Evolutionary conservation across 2,113 vertebrate species (phyloP).

Genomic region (Pogona vitticeps): DNA sequence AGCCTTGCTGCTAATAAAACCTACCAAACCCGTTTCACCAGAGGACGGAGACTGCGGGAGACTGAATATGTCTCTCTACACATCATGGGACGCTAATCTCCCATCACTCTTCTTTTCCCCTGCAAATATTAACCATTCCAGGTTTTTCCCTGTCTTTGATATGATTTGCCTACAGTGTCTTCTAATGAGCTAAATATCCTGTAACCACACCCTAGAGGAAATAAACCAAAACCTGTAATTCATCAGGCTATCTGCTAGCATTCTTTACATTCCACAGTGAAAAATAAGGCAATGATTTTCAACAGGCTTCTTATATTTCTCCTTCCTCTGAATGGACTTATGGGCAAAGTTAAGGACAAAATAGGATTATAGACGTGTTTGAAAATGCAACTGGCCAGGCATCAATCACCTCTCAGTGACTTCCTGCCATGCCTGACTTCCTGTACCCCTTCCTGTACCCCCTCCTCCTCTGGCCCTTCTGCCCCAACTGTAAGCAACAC

Average conservation of each 20-base stretch:
- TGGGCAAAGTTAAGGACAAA: conserved; percentile 61
- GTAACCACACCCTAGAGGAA: conserved; percentile 49
- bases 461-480: no score
- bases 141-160: not conserved
- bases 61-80: not conserved
- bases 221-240: conserved; percentile 26
- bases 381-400: conserved; percentile 50
- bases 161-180: not conserved
- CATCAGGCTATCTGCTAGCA: conserved; percentile 11
- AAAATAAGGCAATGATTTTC: conserved; percentile 27
- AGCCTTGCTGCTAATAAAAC: not conserved
- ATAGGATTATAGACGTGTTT: conserved; percentile 47
- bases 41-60: not conserved
- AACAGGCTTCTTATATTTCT: conserved; percentile 48
- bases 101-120: not conserved
- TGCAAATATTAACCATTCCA: not conserved
- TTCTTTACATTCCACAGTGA: not conserved
- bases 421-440: conserved; percentile 80
- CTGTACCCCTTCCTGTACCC: conserved; percentile 29
- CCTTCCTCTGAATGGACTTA: conserved; percentile 32
- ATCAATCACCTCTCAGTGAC: conserved; percentile 65
- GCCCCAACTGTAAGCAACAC: conserved; percentile 53
- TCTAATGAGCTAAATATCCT: conserved; percentile 34
- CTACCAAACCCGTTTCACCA: not conserved
- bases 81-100: not conserved